Evolutionary conservation across 2,888 invertebrate species (phyloP), one percentile per base, ranked within the genome.

Genomic region (Trichacis sp.): DNA sequence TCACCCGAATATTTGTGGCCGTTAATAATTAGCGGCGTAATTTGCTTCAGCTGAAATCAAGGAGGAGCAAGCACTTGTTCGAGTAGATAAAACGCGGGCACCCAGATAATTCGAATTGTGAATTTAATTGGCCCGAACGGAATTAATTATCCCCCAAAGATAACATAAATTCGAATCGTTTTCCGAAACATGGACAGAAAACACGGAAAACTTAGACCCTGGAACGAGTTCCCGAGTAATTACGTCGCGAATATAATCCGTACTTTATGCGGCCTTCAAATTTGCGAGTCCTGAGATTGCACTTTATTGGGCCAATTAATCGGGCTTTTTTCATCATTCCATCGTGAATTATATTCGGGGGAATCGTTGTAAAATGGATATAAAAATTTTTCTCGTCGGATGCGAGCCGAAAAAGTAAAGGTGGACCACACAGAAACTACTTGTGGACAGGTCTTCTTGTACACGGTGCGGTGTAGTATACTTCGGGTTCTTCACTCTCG

Each of bases 351-450:
- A 42, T 18, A 15, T 15, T 15, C 1, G 17, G 36, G 20, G 29
- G 24, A 46, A 20, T 1, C 29, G 8, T 6, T 4, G 12, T 30
- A 29, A 9, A 17, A 8, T 9, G 14, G 11, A 12, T n/a, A 20
- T 29, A n/a, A 33, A 33, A 33, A 11, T 33, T n/a, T 33, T n/a
- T 9, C n/a, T 53, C 61, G 66, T 15, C 62, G 38, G 40, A 48
- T n/a, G 48, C 55, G 43, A 55, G 36, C 42, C 55, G 54, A 59
- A 58, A 61, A 62, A 59, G 53, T 57, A 52, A 58, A 52, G 43
- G 47, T 29, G 55, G 72, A 75, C 73, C 77, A 73, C 74, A 75
- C 76, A 69, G 62, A 63, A 69, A 70, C 50, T 69, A 74, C 67
- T 69, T 70, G 72, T 70, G 70, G 24, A 69, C 48, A 54, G 64